These are phyloP conservation scores for Apomyelois bistriatella DNA, from an alignment of 2,888 invertebrate genomes.

Conservation along the genomic window DNA sequence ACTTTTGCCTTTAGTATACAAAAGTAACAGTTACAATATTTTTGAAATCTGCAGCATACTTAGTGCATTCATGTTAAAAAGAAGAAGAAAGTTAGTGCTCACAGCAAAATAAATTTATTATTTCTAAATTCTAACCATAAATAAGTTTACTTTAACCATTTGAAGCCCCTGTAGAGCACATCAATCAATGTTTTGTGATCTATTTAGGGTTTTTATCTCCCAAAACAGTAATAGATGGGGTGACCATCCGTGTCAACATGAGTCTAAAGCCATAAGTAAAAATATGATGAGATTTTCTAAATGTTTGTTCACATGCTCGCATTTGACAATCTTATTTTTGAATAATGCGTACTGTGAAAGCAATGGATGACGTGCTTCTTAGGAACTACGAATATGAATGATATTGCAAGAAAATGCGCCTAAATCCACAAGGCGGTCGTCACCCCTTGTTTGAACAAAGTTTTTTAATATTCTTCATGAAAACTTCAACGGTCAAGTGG, in stretches of 20 bases:
- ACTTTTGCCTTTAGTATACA: too few species aligned
- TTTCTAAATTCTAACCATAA: too few species aligned
- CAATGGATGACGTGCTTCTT: conserved; percentile 1
- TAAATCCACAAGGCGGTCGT: conserved; percentile 18
- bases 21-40: too few species aligned
- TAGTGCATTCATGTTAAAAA: too few species aligned
- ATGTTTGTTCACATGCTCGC: background rate
- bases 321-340: background rate
- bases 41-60: too few species aligned
- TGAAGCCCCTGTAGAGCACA: conserved; percentile 23
- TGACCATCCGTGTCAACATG: conserved; percentile 39
- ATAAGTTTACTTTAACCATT: conserved; percentile 3
- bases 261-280: conserved; percentile 18
- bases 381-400: background rate
- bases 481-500: conserved; percentile 47
- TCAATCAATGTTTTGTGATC: conserved; percentile 43
- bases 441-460: conserved; percentile 46
- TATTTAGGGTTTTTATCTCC: conserved; percentile 53
- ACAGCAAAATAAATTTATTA: too few species aligned
- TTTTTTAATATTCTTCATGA: conserved; percentile 61
- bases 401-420: conserved; percentile 4
- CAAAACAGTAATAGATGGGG: conserved; percentile 44
- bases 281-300: conserved; percentile 7
- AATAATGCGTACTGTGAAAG: background rate
- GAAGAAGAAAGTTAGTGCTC: too few species aligned